phyloP scores from a whole-genome alignment of 1,140 invertebrate genomes.

The Lineus longissimus region DNA sequence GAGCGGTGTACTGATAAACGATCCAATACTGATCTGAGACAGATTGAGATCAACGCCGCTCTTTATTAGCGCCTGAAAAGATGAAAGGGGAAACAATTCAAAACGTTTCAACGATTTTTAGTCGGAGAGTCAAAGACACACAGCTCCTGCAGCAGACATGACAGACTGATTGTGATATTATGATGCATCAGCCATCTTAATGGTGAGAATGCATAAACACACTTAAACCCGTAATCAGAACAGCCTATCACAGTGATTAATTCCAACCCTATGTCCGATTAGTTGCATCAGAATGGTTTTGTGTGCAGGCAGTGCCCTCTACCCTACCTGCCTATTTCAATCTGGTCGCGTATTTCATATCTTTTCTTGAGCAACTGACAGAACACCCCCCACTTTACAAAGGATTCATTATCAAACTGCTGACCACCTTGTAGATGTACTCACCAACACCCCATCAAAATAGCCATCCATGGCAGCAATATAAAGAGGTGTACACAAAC shows the following conservation, averaged over 20 bases:
- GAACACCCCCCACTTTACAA: not conserved
- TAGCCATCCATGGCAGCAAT: constrained; percentile 21
- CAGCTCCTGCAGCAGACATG: too few relatives aligned
- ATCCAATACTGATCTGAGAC: not conserved
- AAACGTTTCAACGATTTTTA: not conserved
- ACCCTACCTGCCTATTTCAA: not conserved
- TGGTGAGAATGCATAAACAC: too few relatives aligned
- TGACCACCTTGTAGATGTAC: not conserved
- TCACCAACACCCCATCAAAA: constrained; percentile 17
- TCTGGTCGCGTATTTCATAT: not conserved
- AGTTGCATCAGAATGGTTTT: too few relatives aligned
- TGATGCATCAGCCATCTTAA: too few relatives aligned
- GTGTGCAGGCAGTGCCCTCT: not conserved
- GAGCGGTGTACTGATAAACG: constrained; percentile 28
- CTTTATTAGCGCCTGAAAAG: constrained; percentile 16
- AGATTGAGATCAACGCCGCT: constrained; percentile 13
- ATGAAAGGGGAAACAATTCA: not conserved
- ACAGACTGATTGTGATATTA: too few relatives aligned
- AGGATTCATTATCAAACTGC: not conserved
- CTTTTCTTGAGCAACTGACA: not conserved
- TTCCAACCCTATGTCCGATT: too few relatives aligned
- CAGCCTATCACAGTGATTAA: too few relatives aligned
- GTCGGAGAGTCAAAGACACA: not conserved
- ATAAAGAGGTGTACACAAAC: constrained; percentile 25
- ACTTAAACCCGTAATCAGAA: too few relatives aligned